Evolutionary conservation across 2,888 invertebrate genomes (phyloP).

Genomic region (Zeuzera pyrina): DNA sequence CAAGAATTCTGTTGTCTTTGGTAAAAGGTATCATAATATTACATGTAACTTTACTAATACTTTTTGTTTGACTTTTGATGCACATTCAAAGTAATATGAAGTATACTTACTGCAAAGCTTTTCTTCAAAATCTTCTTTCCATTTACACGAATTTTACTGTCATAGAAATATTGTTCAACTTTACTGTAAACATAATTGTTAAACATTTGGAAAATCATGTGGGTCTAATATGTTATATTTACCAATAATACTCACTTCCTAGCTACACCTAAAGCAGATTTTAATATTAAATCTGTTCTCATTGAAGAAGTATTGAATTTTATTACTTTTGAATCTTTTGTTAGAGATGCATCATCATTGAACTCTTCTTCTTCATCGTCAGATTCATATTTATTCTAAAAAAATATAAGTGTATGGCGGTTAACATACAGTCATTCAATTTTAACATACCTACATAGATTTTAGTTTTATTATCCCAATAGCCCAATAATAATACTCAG

Average conservation of each 20-base stretch:
- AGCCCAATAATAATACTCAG: neutral
- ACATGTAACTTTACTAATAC: too few relatives aligned
- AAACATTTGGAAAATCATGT: neutral
- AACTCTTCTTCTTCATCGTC: constrained; percentile 64
- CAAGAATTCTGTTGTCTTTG: too few relatives aligned
- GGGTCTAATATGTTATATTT: neutral
- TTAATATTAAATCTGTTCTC: constrained; percentile 80
- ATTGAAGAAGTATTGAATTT: constrained; percentile 77
- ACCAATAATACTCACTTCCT: constrained; percentile 74
- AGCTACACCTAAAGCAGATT: constrained; percentile 78
- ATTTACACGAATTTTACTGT: constrained; percentile 85
- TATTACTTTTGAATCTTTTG: constrained; percentile 77
- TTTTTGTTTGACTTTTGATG: too few relatives aligned
- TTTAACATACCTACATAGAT: neutral
- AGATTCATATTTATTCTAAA: constrained; percentile 61
- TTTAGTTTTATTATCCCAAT: neutral
- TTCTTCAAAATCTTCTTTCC: constrained; percentile 85
- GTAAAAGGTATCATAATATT: too few relatives aligned
- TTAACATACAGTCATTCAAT: neutral
- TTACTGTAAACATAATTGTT: constrained; percentile 68
- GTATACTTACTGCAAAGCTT: constrained; percentile 73
- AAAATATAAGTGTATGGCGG: constrained; percentile 7
- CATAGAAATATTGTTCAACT: constrained; percentile 85
- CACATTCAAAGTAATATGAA: too few relatives aligned
- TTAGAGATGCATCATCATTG: constrained; percentile 58